Base-by-base conservation (phyloP, 2,797 vertebrate species). In the Sparus aurata region DNA sequence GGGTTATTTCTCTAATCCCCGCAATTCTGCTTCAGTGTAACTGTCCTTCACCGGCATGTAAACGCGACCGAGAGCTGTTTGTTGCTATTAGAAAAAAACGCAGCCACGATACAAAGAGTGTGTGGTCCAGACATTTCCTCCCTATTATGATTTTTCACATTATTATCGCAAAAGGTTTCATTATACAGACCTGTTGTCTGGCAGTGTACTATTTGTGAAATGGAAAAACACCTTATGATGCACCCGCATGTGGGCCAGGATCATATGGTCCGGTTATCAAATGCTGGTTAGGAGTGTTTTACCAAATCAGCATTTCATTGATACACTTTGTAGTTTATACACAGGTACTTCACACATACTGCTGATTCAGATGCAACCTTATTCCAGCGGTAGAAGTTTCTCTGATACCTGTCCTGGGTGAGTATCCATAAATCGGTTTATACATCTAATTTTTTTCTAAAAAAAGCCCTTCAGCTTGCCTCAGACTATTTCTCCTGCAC, bases 1-100 rank as follows among this genome's bases (percentile, higher is more conserved):
- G 20, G 83, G 87, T 83, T 81, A 80, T 91, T 88, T 88, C 79
- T 84, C 86, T 92, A 93, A 92, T 93, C 90, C 85, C 30, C 12
- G 55, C 69, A 70, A 62, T 88, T 85, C 75, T 80, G 77, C 67
- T 8, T 4, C 79, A 58, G 65, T 69, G 63, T 73, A 58, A 18
- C 77, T 71, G 75, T 80, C 83, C 71, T 74, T 85, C 82, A 49
- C 68, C 16, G 1, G 25, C 87, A 77, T 74, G 62, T 82, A 85
- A 83, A 89, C 85, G 87, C 3, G 16, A 61, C 46, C 60, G 47
- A 72, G 64, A 43, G 67, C 70, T 69, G 63, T 63, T 43, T 0
- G 38, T 38, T 38, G 10, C 38, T 38, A 10, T 38, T 38, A 38
- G 38, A 38, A 38, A 34, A 34, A 38, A 38, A 38, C 10, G 10